These are phyloP conservation scores for Xestia rhomboidea DNA, from an alignment of 2,888 invertebrate genomes.

Conservation along the genomic window DNA sequence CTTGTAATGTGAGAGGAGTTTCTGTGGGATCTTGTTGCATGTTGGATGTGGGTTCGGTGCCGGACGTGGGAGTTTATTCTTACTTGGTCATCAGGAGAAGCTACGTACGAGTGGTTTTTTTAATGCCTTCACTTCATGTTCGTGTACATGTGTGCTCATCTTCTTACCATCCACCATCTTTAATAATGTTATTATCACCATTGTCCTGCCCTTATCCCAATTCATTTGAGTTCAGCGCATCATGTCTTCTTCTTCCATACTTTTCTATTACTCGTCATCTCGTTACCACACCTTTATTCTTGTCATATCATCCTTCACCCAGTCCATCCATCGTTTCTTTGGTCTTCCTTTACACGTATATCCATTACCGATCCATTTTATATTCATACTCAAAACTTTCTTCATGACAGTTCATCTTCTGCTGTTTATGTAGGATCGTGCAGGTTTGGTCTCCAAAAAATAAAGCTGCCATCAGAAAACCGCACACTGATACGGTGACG, in stretches of 20 bases:
- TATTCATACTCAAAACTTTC: not conserved
- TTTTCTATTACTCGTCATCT: too few relatives aligned
- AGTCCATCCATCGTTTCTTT: too few relatives aligned
- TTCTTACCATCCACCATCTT: too few relatives aligned
- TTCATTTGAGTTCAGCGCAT: too few relatives aligned
- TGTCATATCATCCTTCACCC: too few relatives aligned
- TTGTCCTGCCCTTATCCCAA: too few relatives aligned
- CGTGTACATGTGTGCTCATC: not conserved
- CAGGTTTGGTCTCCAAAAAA: not conserved
- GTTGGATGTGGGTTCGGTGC: conserved; percentile 7
- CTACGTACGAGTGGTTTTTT: not conserved
- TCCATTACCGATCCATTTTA: too few relatives aligned
- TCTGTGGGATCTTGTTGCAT: not conserved
- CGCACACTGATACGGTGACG: not conserved
- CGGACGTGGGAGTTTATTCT: conserved; percentile 10
- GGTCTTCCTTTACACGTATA: too few relatives aligned
- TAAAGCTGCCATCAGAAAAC: not conserved
- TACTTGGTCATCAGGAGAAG: not conserved
- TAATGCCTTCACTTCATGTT: not conserved
- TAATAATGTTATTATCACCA: too few relatives aligned
- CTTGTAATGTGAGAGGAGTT: conserved; percentile 16
- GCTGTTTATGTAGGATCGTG: not conserved
- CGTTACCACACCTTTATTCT: too few relatives aligned
- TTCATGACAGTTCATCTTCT: too few relatives aligned
- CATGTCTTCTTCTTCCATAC: too few relatives aligned